These are phyloP conservation scores for Lordiphosa stackelbergi DNA, from an alignment of 1,140 invertebrate species.

Conservation along the genomic window DNA sequence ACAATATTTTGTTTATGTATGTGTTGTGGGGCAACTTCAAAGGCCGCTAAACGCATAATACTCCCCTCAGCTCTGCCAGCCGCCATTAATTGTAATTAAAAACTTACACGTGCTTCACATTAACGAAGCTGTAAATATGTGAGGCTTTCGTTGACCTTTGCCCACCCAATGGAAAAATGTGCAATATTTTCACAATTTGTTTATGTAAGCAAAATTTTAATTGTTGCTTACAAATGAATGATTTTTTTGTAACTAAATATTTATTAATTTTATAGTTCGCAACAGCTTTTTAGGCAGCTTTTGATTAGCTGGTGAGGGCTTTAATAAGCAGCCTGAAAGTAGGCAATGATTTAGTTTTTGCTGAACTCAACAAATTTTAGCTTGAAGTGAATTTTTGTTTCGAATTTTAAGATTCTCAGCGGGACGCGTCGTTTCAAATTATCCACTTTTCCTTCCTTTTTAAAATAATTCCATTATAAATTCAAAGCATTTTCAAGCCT, in stretches of 20 bases:
- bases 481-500: not conserved
- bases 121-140: constrained; percentile 23
- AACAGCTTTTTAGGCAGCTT: constrained; percentile 8
- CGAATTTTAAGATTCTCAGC: no score
- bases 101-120: constrained; percentile 67
- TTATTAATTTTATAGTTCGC: constrained; percentile 4
- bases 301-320: not conserved
- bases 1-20: constrained; percentile 14
- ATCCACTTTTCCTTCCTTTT: no score
- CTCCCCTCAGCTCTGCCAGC: not conserved
- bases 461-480: no score
- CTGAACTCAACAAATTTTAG: no score
- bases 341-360: constrained; percentile 13
- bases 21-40: constrained; percentile 42
- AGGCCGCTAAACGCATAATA: constrained; percentile 38
- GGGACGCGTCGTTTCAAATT: no score
- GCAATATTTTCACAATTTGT: constrained; percentile 18
- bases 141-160: constrained; percentile 41
- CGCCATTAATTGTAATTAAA: constrained; percentile 64
- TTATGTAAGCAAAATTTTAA: constrained; percentile 41
- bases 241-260: constrained; percentile 32
- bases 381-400: no score
- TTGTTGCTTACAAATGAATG: constrained; percentile 44
- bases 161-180: constrained; percentile 5
- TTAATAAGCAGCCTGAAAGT: constrained; percentile 29